Percentiles rank a stretch among this genome's conserved stretches.
Evolutionary conservation across 64 coral and sea anemone genomes (phyloP).

Genomic region (Montipora sp.): DNA sequence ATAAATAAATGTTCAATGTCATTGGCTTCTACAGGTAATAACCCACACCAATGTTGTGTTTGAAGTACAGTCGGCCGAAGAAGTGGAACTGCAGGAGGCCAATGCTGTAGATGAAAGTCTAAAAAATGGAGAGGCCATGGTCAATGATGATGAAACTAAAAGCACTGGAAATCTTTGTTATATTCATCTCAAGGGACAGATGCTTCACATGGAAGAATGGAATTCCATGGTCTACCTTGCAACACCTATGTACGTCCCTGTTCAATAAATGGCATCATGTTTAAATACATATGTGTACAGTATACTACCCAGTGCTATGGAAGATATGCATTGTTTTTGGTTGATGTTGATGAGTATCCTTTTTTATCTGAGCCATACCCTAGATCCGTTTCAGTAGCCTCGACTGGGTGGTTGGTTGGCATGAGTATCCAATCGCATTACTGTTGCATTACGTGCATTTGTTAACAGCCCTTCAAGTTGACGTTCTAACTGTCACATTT

Average conservation of each 20-base stretch:
- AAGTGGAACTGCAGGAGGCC: background rate
- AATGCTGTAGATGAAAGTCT: background rate
- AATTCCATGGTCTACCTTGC: constrained; percentile 86
- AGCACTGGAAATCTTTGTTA: background rate
- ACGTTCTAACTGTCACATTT: too few relatives aligned
- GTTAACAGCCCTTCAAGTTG: too few relatives aligned
- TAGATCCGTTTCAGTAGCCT: too few relatives aligned
- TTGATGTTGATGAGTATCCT: too few relatives aligned
- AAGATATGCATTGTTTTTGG: too few relatives aligned
- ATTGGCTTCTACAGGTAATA: constrained; percentile 7
- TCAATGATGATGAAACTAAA: background rate
- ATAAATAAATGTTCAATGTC: background rate
- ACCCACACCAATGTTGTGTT: constrained; percentile 73
- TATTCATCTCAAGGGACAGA: constrained; percentile 91
- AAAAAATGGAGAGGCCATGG: constrained; percentile 9
- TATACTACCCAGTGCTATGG: too few relatives aligned
- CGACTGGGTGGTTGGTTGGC: too few relatives aligned
- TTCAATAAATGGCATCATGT: background rate
- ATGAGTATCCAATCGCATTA: too few relatives aligned
- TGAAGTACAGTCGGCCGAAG: constrained; percentile 53
- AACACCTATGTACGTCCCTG: constrained; percentile 79
- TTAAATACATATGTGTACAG: too few relatives aligned
- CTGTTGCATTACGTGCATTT: too few relatives aligned
- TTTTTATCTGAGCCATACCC: too few relatives aligned
- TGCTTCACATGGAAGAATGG: constrained; percentile 91